Evolutionary conservation across 2,888 invertebrate genomes (phyloP), one percentile per base, ranked within the genome.

Genomic region (Myathropa florea): DNA sequence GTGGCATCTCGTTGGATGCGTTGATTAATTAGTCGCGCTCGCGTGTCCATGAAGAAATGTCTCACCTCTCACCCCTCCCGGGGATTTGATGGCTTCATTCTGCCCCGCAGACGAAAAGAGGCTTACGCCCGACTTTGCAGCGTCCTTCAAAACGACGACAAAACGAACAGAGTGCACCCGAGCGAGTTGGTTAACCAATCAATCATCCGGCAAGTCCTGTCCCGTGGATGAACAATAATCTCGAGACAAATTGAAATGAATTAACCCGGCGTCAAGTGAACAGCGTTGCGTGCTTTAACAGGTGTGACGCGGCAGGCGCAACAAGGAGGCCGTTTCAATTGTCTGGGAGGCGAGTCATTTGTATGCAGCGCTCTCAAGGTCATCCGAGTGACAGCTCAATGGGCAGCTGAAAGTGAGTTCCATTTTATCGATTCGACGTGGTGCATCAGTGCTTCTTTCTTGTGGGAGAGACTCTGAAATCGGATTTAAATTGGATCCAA

Each of bases 1-100:
- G 75, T 65, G 55, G 65, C 60, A 75, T 36, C 68, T 36, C 30
- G 53, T 36, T 79, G 73, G 59, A 67, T 46, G 23, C 33, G 75
- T 68, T 81, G 81, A 85, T 85, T 85, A 81, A 85, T 85, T 76
- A 14, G 59, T 63, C 55, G 23, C 75, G 33, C 57, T 24, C 10
- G 21, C 59, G 18, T 4, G 76, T 59, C 71, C 72, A 80, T 80
- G 70, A 67, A 84, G 84, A 76, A 61, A 76, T 68, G 67, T 57
- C 46, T 23, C 28, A 14, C 6, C 28, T 55, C 65, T 23, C 10
- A 36, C 33, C 55, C n/a, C 28, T 12, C n/a, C 28, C 14, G 14
- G 10, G 57, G 9, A 7, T 60, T 26, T 84, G 83, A 80, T 65
- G 75, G 55, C 70, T 80, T 83, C 26, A 84, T 80, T 76, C 12